These are phyloP conservation scores for Anagyrus pseudococci DNA, from an alignment of 2,888 invertebrate species.

Conservation along the genomic window DNA sequence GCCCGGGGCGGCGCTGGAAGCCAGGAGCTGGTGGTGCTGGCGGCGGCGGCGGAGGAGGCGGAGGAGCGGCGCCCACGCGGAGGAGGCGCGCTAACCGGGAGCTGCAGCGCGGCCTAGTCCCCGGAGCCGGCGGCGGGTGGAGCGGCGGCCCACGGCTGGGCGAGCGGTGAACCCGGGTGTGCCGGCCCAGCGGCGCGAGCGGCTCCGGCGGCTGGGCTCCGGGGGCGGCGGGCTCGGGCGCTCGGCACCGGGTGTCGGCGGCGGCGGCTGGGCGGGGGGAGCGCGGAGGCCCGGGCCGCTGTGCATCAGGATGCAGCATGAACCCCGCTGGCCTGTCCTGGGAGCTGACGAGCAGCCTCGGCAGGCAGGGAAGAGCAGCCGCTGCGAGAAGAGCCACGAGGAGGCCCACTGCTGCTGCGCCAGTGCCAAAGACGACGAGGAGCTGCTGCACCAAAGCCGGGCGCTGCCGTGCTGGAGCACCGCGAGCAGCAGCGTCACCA, in stretches of 20 bases:
- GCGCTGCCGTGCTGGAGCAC: not conserved
- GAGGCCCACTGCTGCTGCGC: conserved; percentile 31
- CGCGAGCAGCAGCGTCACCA: conserved; percentile 22
- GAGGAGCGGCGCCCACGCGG: not conserved
- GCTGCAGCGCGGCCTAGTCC: too few species aligned
- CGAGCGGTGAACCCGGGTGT: too few species aligned
- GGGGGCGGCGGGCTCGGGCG: too few species aligned
- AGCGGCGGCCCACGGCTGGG: too few species aligned
- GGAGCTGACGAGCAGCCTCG: conserved; percentile 57
- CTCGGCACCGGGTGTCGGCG: conserved; percentile 49
- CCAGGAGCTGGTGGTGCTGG: not conserved
- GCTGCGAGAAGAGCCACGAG: conserved; percentile 34
- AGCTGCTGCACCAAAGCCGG: not conserved
- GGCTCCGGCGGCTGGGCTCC: too few species aligned
- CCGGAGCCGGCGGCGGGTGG: too few species aligned
- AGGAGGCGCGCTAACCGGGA: not conserved
- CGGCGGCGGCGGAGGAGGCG: not conserved
- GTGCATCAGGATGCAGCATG: conserved; percentile 61
- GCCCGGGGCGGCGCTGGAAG: conserved; percentile 2
- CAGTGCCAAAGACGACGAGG: conserved; percentile 30
- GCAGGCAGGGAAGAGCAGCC: conserved; percentile 51
- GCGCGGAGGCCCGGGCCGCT: conserved; percentile 32
- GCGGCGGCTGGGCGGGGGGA: conserved; percentile 37
- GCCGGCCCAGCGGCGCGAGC: too few species aligned
- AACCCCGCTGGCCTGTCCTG: conserved; percentile 57